Percentiles rank a stretch among this genome's conserved stretches.
Conservation (phyloP, 2,797 vertebrate species). For the Rhabdophis nuchalis region DNA sequence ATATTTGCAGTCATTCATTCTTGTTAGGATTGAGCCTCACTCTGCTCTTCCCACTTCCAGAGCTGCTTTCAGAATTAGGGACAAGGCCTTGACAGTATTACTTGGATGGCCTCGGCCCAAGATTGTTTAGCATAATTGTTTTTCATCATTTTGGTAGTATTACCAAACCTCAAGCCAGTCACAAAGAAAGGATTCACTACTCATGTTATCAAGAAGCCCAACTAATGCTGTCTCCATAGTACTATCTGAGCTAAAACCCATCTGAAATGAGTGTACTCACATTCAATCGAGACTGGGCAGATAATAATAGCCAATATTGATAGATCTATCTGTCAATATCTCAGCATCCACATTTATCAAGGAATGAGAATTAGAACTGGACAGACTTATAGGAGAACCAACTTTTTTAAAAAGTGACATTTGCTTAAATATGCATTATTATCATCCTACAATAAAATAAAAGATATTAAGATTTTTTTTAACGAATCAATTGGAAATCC, state of each 20-base stretch:
- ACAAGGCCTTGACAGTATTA: neutral
- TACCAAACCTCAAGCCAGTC: neutral
- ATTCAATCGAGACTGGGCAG: neutral
- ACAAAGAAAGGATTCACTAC: neutral
- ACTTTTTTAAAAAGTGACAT: neutral
- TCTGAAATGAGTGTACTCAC: neutral
- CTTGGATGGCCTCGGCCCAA: neutral
- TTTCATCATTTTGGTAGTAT: neutral
- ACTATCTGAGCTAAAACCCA: neutral
- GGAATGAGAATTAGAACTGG: neutral
- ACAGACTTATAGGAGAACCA: neutral
- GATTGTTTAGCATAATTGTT: neutral
- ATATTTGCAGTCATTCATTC: neutral
- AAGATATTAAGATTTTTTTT: neutral
- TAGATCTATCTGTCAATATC: neutral
- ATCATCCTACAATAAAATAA: neutral
- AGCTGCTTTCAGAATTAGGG: neutral
- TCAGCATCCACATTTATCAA: neutral
- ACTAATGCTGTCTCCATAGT: neutral
- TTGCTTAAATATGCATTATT: neutral
- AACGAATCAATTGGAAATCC: neutral
- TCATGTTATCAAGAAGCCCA: neutral
- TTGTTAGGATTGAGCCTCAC: neutral
- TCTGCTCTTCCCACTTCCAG: neutral
- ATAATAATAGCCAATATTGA: neutral